Percentiles rank a stretch among this genome's conserved stretches.
Evolutionary conservation across 2,888 invertebrate species (phyloP).

Genomic region (Metopia argyrocephala): DNA sequence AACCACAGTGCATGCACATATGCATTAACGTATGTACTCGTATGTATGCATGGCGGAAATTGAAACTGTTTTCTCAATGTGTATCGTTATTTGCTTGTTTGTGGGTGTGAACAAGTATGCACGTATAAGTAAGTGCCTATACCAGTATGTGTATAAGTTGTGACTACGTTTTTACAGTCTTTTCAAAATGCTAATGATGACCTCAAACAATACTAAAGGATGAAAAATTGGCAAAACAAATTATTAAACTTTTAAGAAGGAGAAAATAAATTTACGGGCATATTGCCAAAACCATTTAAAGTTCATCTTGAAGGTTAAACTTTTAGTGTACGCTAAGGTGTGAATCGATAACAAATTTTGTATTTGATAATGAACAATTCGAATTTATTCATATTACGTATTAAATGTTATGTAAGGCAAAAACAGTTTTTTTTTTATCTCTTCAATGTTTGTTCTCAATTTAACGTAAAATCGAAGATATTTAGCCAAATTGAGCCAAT

Average conservation of each 20-base stretch:
- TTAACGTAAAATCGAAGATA: too few relatives aligned
- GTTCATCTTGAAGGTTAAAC: slow-evolving; percentile 16
- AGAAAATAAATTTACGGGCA: background rate
- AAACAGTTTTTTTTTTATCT: too few relatives aligned
- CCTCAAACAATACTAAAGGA: slow-evolving; percentile 1
- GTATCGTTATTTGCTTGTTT: background rate
- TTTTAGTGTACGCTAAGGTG: background rate
- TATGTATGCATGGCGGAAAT: slow-evolving; percentile 51
- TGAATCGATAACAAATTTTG: background rate
- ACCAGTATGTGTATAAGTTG: background rate
- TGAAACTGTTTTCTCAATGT: slow-evolving; percentile 46
- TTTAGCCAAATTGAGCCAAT: too few relatives aligned
- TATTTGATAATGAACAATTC: background rate
- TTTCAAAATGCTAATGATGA: slow-evolving; percentile 46
- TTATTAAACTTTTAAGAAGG: slow-evolving; percentile 7
- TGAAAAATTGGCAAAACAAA: background rate
- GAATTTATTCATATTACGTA: background rate
- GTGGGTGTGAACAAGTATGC: background rate
- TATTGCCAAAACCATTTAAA: slow-evolving; percentile 24
- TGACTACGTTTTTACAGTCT: slow-evolving; percentile 11
- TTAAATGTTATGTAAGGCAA: background rate
- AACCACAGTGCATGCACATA: slow-evolving; percentile 25
- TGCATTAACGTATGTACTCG: slow-evolving; percentile 40
- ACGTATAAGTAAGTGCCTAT: background rate
- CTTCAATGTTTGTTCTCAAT: too few relatives aligned